Conservation (phyloP, 2,113 vertebrate species). For the Catharus bicknelli region DNA sequence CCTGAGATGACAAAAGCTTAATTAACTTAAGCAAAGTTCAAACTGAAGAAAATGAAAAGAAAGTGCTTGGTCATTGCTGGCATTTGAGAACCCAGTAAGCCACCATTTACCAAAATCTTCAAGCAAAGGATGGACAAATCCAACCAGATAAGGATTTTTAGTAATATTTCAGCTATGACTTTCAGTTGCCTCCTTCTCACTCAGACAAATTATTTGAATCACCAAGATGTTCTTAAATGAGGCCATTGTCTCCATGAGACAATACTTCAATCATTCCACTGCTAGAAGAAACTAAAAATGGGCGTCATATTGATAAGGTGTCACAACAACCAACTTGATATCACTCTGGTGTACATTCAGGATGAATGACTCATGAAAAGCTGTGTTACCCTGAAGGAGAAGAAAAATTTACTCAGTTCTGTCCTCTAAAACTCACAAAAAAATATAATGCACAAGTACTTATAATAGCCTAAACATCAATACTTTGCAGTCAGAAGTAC, state of each 20-base stretch:
- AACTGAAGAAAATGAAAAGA: background rate
- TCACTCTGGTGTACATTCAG: background rate
- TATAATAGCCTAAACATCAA: slow-evolving; percentile 14
- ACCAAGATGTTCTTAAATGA: background rate
- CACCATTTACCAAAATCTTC: slow-evolving; percentile 4
- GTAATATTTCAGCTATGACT: slow-evolving; percentile 3
- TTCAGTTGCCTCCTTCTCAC: background rate
- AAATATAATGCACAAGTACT: background rate
- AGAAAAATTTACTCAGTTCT: background rate
- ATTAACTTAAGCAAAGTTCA: slow-evolving; percentile 20
- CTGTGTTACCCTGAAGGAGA: background rate
- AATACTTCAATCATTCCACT: background rate
- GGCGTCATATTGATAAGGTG: background rate
- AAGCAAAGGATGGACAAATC: background rate
- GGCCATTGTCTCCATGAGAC: background rate
- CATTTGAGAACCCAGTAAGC: background rate
- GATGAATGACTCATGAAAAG: slow-evolving; percentile 27
- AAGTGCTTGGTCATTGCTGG: background rate
- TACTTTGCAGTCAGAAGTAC: background rate
- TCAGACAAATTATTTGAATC: background rate
- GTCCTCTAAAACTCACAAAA: background rate
- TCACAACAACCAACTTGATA: background rate
- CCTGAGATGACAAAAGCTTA: background rate
- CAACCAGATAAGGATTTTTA: background rate
- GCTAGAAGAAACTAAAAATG: slow-evolving; percentile 6